Evolutionary conservation across 2,888 invertebrate genomes (phyloP), one percentile per base, ranked within the genome.

Genomic region (Eulithis prunata): DNA sequence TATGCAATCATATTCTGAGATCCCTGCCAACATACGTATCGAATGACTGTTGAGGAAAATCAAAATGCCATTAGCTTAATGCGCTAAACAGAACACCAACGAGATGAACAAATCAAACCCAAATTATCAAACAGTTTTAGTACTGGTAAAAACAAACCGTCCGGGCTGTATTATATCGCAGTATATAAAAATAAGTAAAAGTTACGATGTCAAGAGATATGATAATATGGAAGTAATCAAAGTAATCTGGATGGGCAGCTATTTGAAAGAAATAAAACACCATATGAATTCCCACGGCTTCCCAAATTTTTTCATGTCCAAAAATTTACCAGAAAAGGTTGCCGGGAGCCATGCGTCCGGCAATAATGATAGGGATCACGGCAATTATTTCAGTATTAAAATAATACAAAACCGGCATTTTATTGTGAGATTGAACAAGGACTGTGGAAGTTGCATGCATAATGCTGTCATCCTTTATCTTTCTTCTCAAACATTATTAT

Each of bases 321-420:
- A 81, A 82, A 84, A 75, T 78, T 78, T 74, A 75, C 74, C 71
- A 66, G 73, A 78, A 49, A 78, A 80, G 61, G 78, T 78, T 77
- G 88, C 89, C 89, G 84, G 88, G 87, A 90, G 90, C 86, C 78
- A 88, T 84, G 88, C 73, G 81, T 79, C 77, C 74, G 80, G 83
- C 82, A 80, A 81, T 90, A 89, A 91, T 90, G 88, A 91, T 90
- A 89, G 86, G 85, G 84, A 90, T 89, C 87, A 84, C 76, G 80
- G 85, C 83, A 88, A 91, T 90, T 89, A 89, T 80, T 83, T 81
- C 76, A 77, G 75, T 80, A 86, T 87, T 82, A 85, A 82, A 86
- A 79, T 49, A 83, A 77, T 78, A 80, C 79, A 80, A 78, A 56
- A 32, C 79, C 77, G 80, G 78, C 21, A 53, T 70, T 67, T 65